Base-by-base conservation (phyloP, 1,140 invertebrate species). In the Uloborus diversus region DNA sequence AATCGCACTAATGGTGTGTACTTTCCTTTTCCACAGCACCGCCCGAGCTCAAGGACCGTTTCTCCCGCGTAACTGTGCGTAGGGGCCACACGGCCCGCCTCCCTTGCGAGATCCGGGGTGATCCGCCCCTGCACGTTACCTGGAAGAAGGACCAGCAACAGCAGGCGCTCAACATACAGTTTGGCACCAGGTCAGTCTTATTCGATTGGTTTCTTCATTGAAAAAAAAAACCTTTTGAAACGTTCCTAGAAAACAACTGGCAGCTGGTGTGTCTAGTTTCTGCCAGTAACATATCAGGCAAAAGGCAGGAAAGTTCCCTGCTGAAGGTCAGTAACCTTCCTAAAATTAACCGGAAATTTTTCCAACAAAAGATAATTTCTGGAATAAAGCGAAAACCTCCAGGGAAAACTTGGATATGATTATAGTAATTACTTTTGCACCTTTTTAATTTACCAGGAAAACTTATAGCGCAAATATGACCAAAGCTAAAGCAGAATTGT, bases 51-150 rank as follows among this genome's bases (percentile, higher is more conserved):
- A 94, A 96, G 85, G 94, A 96, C 82, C 96, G 96, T 89, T 90
- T 94, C 82, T 90, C 93, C 68, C 95, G 96, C 84, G 94, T 96
- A 86, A 96, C 94, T 27, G 94, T 95, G n/a, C 91, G 94, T 80
- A 91, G 93, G 78, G 95, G 94, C 27, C 94, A 97, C 86, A 94
- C 95, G 32, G 93, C 95, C 33, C 94, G 96, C 23, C 86, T 99
- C 66, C 93, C 96, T 85, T 98, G 96, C 86, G 94, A 96, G 88
- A 96, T 95, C 20, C 94, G 94, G 84, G 96, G 97, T 65, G 96
- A 98, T 88, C 96, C 96, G 89, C 96, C 96, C 28, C 94, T 99
- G 85, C 94, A 94, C 83, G 96, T 98, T 57, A 90, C 95, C 23
- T 98, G 96, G 96, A 82, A 66, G 13, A 85, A 84, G 68, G 82